phyloP scores from a whole-genome alignment of 2,888 invertebrate genomes.

The Diplazon laetatorius region DNA sequence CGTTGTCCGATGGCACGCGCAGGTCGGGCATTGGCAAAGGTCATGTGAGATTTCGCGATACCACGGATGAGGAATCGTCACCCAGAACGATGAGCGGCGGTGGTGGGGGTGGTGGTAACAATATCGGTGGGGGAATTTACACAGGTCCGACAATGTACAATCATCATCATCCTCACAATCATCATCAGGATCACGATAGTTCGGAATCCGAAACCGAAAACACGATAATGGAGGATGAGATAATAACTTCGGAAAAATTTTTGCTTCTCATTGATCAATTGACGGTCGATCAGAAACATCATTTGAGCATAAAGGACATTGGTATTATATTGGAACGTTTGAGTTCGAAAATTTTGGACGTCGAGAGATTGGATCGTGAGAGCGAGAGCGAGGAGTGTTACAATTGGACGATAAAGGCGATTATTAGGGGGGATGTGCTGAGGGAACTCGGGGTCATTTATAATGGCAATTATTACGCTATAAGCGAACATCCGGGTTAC shows the following conservation, averaged over 20 bases:
- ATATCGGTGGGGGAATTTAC: too few relatives aligned
- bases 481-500: conserved; percentile 97
- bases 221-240: conserved; percentile 95
- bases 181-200: conserved; percentile 89
- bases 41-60: conserved; percentile 94
- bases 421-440: conserved; percentile 95
- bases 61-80: conserved; percentile 85
- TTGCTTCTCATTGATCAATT: conserved; percentile 96
- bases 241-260: conserved; percentile 95
- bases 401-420: conserved; percentile 98
- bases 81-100: conserved; percentile 59
- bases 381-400: conserved; percentile 96
- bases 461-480: conserved; percentile 97
- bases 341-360: conserved; percentile 96
- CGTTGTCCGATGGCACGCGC: conserved; percentile 81
- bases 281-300: conserved; percentile 95
- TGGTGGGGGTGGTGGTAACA: conserved; percentile 70
- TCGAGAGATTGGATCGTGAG: conserved; percentile 95
- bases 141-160: too few relatives aligned
- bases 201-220: conserved; percentile 97
- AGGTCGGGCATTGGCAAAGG: conserved; percentile 86
- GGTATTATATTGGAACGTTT: conserved; percentile 96
- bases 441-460: conserved; percentile 96
- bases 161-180: conserved; percentile 72
- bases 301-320: conserved; percentile 96